Percentiles rank a stretch among this genome's conserved stretches.
Evolutionary conservation across 2,888 invertebrate genomes (phyloP).

Genomic region (Drepanosiphum platanoidis): DNA sequence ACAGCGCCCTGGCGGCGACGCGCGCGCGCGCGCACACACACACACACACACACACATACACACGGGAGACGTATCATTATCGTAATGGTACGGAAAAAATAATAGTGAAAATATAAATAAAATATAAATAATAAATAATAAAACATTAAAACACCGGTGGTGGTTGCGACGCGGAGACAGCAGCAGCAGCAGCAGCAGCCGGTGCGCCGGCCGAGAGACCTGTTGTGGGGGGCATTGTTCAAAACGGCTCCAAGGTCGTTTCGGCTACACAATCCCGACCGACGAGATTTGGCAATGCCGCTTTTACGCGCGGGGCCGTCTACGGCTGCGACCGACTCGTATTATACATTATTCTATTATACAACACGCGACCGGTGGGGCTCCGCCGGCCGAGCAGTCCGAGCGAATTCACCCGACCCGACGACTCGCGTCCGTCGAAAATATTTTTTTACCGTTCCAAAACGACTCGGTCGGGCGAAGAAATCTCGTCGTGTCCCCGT

Average conservation of each 20-base stretch:
- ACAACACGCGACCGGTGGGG: conserved; percentile 8
- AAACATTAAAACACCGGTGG: conserved; percentile 20
- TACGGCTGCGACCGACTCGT: too few species aligned
- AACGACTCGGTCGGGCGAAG: too few species aligned
- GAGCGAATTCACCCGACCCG: neutral
- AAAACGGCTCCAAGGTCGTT: conserved; percentile 57
- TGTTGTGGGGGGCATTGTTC: conserved; percentile 58
- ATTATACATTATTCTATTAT: too few species aligned
- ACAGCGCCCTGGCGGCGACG: too few species aligned
- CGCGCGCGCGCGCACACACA: too few species aligned
- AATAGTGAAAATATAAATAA: neutral
- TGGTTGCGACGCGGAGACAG: neutral
- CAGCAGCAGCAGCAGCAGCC: neutral
- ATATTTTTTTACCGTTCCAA: too few species aligned
- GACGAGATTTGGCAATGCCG: conserved; percentile 61
- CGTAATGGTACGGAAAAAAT: too few species aligned
- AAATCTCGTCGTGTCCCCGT: too few species aligned
- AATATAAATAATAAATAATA: neutral
- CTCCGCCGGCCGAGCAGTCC: neutral
- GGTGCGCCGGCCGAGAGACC: conserved; percentile 22
- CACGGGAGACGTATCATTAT: too few species aligned
- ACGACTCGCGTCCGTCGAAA: neutral
- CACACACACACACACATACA: neutral
- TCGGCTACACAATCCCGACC: conserved; percentile 40
- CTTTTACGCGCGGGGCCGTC: too few species aligned